phyloP scores from a whole-genome alignment of 2,888 invertebrate genomes.

The Eurytoma californica region DNA sequence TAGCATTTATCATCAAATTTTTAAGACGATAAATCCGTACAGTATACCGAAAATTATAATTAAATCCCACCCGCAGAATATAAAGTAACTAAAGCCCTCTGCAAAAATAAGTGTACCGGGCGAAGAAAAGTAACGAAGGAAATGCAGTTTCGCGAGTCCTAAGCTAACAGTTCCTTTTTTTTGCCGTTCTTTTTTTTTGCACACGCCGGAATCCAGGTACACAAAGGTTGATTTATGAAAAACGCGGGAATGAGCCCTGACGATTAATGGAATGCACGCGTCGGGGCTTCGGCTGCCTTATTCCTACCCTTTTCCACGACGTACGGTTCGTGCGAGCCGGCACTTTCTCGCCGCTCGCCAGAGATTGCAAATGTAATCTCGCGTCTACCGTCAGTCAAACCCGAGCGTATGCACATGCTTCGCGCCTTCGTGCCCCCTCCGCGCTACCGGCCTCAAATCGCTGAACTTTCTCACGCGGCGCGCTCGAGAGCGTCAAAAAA shows the following conservation, averaged over 20 bases:
- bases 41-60: no score
- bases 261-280: constrained; percentile 36
- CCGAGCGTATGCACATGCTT: background rate
- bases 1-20: no score
- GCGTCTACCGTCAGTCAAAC: constrained; percentile 24
- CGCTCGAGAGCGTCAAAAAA: background rate
- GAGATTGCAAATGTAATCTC: constrained; percentile 18
- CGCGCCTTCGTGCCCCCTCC: background rate
- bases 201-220: background rate
- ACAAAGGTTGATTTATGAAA: constrained; percentile 47
- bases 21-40: no score
- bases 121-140: background rate
- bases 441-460: background rate
- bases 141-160: background rate
- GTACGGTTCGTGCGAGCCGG: constrained; percentile 19
- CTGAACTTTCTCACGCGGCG: constrained; percentile 26
- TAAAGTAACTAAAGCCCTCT: no score
- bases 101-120: no score
- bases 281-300: background rate
- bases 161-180: background rate
- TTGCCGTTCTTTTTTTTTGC: background rate
- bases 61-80: no score
- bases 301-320: constrained; percentile 2
- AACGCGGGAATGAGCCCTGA: constrained; percentile 24
- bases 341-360: constrained; percentile 36